A percentile compares a stretch with the other conserved stretches of the same genome.
Evolutionary conservation across 2,888 invertebrate genomes (phyloP).

Genomic region (Drosophila paramelanica): DNA sequence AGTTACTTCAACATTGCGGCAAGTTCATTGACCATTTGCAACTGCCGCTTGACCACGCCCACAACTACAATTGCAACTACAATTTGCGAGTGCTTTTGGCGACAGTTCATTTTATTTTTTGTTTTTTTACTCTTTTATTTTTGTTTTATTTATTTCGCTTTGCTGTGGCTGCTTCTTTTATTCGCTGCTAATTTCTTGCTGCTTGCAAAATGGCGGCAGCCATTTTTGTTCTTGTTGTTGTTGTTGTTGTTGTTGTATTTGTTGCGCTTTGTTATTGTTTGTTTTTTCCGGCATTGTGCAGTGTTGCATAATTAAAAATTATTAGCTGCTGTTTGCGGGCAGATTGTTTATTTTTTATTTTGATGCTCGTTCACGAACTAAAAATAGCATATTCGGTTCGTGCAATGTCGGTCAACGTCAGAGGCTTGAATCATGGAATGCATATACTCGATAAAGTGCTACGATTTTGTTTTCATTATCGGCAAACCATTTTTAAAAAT

Average conservation of each 20-base stretch:
- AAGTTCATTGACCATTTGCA: conserved; percentile 58
- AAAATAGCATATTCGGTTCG: too few relatives aligned
- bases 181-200: conserved; percentile 64
- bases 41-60: conserved; percentile 64
- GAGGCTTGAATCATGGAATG: too few relatives aligned
- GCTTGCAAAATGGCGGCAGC: conserved; percentile 73
- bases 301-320: conserved; percentile 75
- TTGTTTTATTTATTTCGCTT: conserved; percentile 9
- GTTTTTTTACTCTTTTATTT: conserved; percentile 10
- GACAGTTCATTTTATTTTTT: conserved; percentile 47
- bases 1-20: conserved; percentile 41
- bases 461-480: too few relatives aligned
- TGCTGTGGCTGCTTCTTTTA: conserved; percentile 31
- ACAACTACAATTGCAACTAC: conserved; percentile 16
- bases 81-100: conserved; percentile 51
- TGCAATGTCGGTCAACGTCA: too few relatives aligned
- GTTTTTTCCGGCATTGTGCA: conserved; percentile 34
- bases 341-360: too few relatives aligned
- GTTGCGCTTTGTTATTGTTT: conserved; percentile 15
- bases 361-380: too few relatives aligned
- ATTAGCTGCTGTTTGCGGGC: conserved; percentile 55
- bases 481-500: too few relatives aligned
- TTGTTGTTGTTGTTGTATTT: not conserved
- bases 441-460: too few relatives aligned
- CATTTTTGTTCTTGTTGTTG: conserved; percentile 48